phyloP scores from a whole-genome alignment of 1,140 invertebrate species.

The Magallana gigas region DNA sequence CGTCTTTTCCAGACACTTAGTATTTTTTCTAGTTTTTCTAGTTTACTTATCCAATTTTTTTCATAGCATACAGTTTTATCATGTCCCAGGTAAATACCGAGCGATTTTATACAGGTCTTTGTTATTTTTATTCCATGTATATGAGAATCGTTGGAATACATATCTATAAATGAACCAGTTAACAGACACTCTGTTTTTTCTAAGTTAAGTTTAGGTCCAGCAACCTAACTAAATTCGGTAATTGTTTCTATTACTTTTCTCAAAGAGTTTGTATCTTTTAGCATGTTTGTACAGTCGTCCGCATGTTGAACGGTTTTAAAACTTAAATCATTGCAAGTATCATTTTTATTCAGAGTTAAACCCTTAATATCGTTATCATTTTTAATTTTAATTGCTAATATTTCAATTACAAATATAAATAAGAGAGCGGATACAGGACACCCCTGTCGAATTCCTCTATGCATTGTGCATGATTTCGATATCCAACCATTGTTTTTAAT shows the following conservation, averaged over 20 bases:
- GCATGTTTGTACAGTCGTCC: not conserved
- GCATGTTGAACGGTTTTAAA: not conserved
- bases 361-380: not conserved
- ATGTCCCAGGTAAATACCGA: not conserved
- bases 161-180: not conserved
- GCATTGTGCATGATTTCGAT: not conserved
- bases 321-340: not conserved
- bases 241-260: not conserved
- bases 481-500: not conserved
- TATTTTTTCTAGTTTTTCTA: not conserved
- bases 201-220: not conserved
- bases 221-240: not conserved
- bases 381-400: not conserved
- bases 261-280: not conserved
- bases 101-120: no score
- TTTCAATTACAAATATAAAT: not conserved
- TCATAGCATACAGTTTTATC: not conserved
- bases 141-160: no score
- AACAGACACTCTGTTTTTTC: not conserved
- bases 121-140: no score
- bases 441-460: not conserved
- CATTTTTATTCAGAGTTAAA: not conserved
- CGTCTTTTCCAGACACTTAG: not conserved
- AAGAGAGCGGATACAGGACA: not conserved
- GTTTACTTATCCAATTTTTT: not conserved